Percentiles rank a stretch among this genome's conserved stretches.
phyloP scores from a whole-genome alignment of 2,888 invertebrate genomes.

The Griposia aprilina region DNA sequence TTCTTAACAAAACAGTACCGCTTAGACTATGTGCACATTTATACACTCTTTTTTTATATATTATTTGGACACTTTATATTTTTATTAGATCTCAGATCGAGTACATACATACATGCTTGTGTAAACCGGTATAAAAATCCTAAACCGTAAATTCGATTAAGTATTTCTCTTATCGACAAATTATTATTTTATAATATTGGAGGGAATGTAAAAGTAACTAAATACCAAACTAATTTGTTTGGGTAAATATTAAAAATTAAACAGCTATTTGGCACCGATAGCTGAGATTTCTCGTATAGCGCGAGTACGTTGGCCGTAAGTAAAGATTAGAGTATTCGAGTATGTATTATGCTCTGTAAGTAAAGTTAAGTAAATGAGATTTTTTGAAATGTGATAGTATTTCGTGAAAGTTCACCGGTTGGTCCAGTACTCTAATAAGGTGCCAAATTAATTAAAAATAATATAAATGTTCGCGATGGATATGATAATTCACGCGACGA shows the following conservation, averaged over 20 bases:
- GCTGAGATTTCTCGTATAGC: slow-evolving; percentile 47
- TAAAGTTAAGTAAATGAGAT: slow-evolving; percentile 49
- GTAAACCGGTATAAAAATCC: slow-evolving; percentile 1
- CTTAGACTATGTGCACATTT: slow-evolving; percentile 53
- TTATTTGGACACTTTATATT: slow-evolving; percentile 21
- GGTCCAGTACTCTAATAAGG: slow-evolving; percentile 64
- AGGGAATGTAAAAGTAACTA: background rate
- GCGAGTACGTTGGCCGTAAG: slow-evolving; percentile 32
- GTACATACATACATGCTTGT: slow-evolving; percentile 1
- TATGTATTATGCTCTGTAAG: slow-evolving; percentile 55
- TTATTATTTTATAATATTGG: background rate
- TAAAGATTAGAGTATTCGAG: slow-evolving; percentile 47
- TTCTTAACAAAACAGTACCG: slow-evolving; percentile 42
- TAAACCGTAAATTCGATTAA: slow-evolving; percentile 11
- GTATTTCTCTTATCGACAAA: background rate
- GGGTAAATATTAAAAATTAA: slow-evolving; percentile 26
- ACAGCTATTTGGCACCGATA: slow-evolving; percentile 53
- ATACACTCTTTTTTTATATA: slow-evolving; percentile 37
- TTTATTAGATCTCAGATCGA: slow-evolving; percentile 29
- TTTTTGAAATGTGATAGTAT: slow-evolving; percentile 70
- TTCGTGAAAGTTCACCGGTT: slow-evolving; percentile 56
- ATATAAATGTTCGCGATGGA: slow-evolving; percentile 39
- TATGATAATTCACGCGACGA: slow-evolving; percentile 46
- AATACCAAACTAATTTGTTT: slow-evolving; percentile 10
- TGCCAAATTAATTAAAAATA: slow-evolving; percentile 66